These are phyloP conservation scores for Streptopelia turtur DNA, from an alignment of 2,797 vertebrate genomes.

Conservation along the genomic window DNA sequence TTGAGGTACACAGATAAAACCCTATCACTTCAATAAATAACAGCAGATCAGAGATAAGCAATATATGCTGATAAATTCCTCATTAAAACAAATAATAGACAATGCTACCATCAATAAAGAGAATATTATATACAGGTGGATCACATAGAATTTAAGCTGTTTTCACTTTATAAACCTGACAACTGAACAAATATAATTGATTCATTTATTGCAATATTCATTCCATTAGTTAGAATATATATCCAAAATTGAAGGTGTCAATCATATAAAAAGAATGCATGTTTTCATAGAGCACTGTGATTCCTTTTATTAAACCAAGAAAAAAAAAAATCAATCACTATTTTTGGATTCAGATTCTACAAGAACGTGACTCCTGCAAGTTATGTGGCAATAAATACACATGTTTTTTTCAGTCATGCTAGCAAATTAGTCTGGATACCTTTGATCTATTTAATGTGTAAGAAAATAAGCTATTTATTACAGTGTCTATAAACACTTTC, in stretches of 20 bases:
- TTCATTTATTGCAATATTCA: slow-evolving; percentile 61
- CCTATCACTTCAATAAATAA: slow-evolving; percentile 17
- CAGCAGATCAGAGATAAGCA: neutral
- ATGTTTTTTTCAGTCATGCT: neutral
- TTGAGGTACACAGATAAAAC: neutral
- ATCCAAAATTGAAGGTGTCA: slow-evolving; percentile 72
- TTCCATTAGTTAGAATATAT: slow-evolving; percentile 67
- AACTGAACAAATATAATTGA: slow-evolving; percentile 71
- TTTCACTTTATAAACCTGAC: slow-evolving; percentile 68
- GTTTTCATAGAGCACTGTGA: slow-evolving; percentile 36
- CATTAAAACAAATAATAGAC: slow-evolving; percentile 15
- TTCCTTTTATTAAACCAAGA: slow-evolving; percentile 65
- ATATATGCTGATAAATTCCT: slow-evolving; percentile 8
- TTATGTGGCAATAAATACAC: slow-evolving; percentile 31
- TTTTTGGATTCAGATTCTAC: slow-evolving; percentile 31
- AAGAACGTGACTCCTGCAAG: neutral
- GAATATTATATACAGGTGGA: neutral
- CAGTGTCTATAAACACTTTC: slow-evolving; percentile 14
- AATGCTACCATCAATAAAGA: neutral
- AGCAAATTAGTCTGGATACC: slow-evolving; percentile 44
- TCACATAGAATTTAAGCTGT: slow-evolving; percentile 53
- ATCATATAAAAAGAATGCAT: slow-evolving; percentile 70
- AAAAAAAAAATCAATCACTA: slow-evolving; percentile 44
- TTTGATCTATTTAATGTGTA: slow-evolving; percentile 54
- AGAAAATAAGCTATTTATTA: slow-evolving; percentile 59